Base-by-base conservation (phyloP, 2,888 invertebrate genomes). In the Pammene aurita region DNA sequence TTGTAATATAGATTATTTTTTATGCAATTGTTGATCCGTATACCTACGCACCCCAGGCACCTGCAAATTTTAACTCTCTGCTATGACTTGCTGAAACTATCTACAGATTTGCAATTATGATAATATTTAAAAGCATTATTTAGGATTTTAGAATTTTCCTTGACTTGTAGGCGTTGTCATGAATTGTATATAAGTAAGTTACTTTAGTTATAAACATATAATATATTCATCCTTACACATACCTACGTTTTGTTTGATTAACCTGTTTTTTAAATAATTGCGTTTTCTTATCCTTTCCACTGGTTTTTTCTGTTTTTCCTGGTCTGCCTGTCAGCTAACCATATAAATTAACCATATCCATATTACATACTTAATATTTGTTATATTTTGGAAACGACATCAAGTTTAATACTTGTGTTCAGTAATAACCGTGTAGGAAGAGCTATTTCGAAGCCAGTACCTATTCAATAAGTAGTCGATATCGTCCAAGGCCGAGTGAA, bases 401-500 rank as follows among this genome's bases (percentile, higher is more conserved):
- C 5, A 38, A 38, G 38, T 16, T 10, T 10, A 50, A 34, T 26
- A 7, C 10, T 14, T 6, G 11, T 18, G 34, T 48, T 61, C 18
- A 61, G 38, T 46, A 52, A 38, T 18, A 18, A 38, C 7, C 41
- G 41, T 62, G 52, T 62, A 62, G 62, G 62, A 62, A 62, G 50
- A 62, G 41, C 41, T n/a, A 62, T 52, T 48, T 11, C n/a, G 46
- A 46, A 54, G 44, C 58, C 46, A 26, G 54, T 46, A 72, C 34
- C n/a, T 34, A 50, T 69, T 72, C 81, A 79, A 85, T 84, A 85
- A 79, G 76, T 61, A 61, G 38, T 50, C 61, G 50, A 80, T 88
- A 84, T 87, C 80, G 84, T 81, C 83, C 92, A 92, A 91, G 92
- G 92, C 83, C 87, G 71, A 60, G 75, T 77, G 77, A 77, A 85